These are phyloP conservation scores for Thamnophis sirtalis DNA, from an alignment of 2,113 vertebrate species.

Conservation along the genomic window DNA sequence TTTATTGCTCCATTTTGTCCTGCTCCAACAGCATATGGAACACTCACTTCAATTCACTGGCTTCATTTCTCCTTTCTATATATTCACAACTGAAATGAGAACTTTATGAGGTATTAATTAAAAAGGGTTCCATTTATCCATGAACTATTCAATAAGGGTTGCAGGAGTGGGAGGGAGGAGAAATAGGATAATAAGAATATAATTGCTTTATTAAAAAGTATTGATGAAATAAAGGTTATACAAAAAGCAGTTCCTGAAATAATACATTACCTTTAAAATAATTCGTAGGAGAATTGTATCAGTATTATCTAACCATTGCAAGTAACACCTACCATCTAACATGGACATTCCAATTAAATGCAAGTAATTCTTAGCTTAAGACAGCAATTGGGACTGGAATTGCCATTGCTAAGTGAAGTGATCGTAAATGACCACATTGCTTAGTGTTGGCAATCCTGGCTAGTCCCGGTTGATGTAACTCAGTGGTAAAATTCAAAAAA, in stretches of 20 bases:
- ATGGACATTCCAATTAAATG: not conserved
- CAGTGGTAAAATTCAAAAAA: too few species aligned
- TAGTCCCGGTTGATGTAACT: not conserved
- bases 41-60: not conserved
- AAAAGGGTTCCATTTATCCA: slow-evolving; percentile 19
- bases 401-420: not conserved
- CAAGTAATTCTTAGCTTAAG: not conserved
- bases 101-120: slow-evolving; percentile 10
- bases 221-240: not conserved
- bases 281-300: not conserved
- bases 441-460: not conserved
- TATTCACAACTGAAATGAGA: not conserved
- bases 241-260: not conserved
- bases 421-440: not conserved
- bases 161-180: not conserved
- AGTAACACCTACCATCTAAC: not conserved
- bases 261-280: not conserved
- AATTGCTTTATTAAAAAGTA: not conserved
- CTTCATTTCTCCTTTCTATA: not conserved
- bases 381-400: not conserved
- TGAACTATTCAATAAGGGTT: slow-evolving; percentile 20
- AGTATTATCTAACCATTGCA: not conserved
- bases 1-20: not conserved
- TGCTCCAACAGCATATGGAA: not conserved
- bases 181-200: slow-evolving; percentile 13